Evolutionary conservation across 2,797 vertebrate species (phyloP), one percentile per base, ranked within the genome.

Genomic region (Phrynocephalus vlangalii): DNA sequence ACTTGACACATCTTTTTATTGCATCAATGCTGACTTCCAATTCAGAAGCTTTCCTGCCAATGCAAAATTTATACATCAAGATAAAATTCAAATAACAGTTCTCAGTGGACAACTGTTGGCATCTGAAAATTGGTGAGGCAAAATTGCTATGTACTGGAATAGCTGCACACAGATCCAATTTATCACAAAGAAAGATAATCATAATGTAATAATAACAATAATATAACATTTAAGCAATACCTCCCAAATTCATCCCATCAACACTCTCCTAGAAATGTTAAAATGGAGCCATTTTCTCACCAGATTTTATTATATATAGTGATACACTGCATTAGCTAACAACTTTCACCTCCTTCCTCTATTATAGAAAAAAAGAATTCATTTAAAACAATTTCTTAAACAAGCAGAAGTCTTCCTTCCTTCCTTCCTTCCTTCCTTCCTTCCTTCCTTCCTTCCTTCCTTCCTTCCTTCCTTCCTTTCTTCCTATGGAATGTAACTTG

Each of bases 111-210:
- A 48, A 84, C 26, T 5, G 26, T 24, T 67, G 73, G 87, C 50
- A 83, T 15, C 56, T 68, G 71, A 91, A 91, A 84, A 76, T 28
- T 30, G 33, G 26, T 84, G 38, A 85, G 30, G 33, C 50, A 8
- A 89, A 91, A 80, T 3, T 83, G 90, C 67, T 78, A 80, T 71
- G 30, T 73, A 78, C 22, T 7, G 56, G 33, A 78, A 88, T 30
- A 88, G 83, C 44, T 80, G 70, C 63, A 83, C 84, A 70, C 85
- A 89, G 44, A 79, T 52, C 70, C 76, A 77, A 82, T 92, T 91
- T 90, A 52, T 73, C 85, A 68, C 73, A 84, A 82, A 16, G 1
- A 66, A 88, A 89, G 79, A 88, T 84, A 52, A 76, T 84, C 86
- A 89, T 86, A 86, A 79, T 71, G 66, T 77, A 76, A 75, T 76